Base-by-base conservation (phyloP, 2,888 invertebrate species). In the Buathra laborator region DNA sequence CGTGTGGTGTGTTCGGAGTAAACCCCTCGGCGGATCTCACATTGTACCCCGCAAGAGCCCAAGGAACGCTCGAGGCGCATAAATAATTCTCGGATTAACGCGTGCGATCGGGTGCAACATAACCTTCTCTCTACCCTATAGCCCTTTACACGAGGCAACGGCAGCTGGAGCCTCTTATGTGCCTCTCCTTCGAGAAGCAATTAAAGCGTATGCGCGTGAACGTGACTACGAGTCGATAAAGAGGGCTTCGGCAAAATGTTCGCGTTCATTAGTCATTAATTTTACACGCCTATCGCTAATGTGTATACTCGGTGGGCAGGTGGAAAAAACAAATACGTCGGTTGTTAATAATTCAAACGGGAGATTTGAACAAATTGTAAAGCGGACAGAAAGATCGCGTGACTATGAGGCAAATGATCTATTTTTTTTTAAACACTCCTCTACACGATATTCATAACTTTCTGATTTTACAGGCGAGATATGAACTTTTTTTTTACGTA, bases 11-110 rank as follows among this genome's bases (percentile, higher is more conserved):
- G 37, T 9, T 53, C 32, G 32, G 32, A 32, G 56, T 14, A 14
- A 72, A 4, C 37, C 44, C 44, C 4, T 29, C 44, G 12, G 19
- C 44, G 12, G 19, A 4, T 43, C 59, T 72, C 19, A 62, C 10
- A n/a, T 62, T 62, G 62, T 62, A 46, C 29, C 62, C 14, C 24
- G 10, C 19, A 24, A 44, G 72, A 29, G 46, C 72, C 19, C 9
- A 10, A n/a, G 16, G 9, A 24, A 10, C 62, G 59, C 74, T n/a
- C 62, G 32, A 46, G 62, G 46, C 62, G 62, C 44, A 74, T 74
- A 62, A 74, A 62, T 74, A 74, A 74, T 74, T 59, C 74, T 62
- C 62, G 74, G 74, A 74, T 62, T 74, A 74, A 74, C 74, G 74
- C 74, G 44, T 29, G 32, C 46, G 62, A 74, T 74, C 74, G 59